These are phyloP conservation scores for Sarcophaga subvicina DNA, from an alignment of 2,888 invertebrate species.

Conservation along the genomic window DNA sequence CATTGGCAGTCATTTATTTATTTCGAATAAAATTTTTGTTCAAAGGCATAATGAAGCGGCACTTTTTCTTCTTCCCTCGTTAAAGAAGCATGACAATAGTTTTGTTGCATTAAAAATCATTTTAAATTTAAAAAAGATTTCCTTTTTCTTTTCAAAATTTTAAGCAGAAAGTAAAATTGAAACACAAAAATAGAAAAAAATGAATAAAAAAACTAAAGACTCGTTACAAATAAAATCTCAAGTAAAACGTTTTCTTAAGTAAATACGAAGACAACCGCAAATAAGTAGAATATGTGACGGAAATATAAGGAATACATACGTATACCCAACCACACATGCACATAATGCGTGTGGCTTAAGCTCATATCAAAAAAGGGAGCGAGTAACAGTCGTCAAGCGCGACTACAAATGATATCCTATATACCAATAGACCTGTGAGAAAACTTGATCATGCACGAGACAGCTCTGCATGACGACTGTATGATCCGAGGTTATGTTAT, in stretches of 20 bases:
- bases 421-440: too few species aligned
- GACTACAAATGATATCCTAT: too few species aligned
- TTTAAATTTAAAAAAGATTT: conserved; percentile 7
- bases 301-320: neutral
- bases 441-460: too few species aligned
- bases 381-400: too few species aligned
- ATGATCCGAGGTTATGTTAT: too few species aligned
- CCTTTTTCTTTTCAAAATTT: neutral
- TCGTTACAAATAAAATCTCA: conserved; percentile 24
- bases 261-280: conserved; percentile 63
- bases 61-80: too few species aligned
- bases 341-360: neutral
- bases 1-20: too few species aligned
- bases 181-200: neutral
- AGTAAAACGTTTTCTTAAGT: conserved; percentile 63
- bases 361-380: neutral
- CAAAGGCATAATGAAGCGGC: too few species aligned
- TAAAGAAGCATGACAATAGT: neutral
- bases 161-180: neutral
- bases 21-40: too few species aligned
- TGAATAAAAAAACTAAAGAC: neutral
- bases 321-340: neutral
- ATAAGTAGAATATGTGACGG: conserved; percentile 36
- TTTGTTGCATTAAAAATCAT: neutral
- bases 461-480: too few species aligned